Evolutionary conservation across 92 coral and sea anemone genomes (phyloP), one percentile per base, ranked within the genome.

Genomic region (Epizoanthus fatuus): DNA sequence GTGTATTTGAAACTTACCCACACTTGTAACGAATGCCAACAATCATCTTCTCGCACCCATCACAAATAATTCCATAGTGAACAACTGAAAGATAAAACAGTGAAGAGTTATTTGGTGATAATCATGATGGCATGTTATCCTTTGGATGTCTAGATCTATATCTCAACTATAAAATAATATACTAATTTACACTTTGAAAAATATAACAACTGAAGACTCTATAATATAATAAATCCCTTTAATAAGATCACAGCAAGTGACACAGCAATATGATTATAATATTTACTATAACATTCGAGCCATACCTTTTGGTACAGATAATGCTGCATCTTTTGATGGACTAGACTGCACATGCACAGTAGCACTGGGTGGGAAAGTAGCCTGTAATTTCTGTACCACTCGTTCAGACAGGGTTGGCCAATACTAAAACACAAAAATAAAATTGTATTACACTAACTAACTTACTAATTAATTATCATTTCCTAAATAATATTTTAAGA

Each of bases 11-110:
- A 74, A 63, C 94, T 35, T 85, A 97, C 99, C 99, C 87, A 79
- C 99, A 97, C 73, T 97, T 97, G 89, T 95, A 97, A 29, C 99
- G 90, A 37, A 95, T 72, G 14, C 99, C 99, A 76, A 54, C 64
- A 77, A 97, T 81, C 40, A 65, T 60, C 55, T 65, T 77, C 68
- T 85, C 84, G 71, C 99, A 97, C 19, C 86, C 88, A 75, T 96
- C 94, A 87, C 99, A 97, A 12, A 89, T 58, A 29, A 97, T 93
- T 12, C 98, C 99, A 60, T 91, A 89, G 68, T 97, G 99, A 51
- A 95, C 63, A 75, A 92, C 98, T 93, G 75, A 84, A 35, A 49
- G 57, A n/a, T 58, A 40, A 40, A 15, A 70, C 68, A 72, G 37
- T 19, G 37, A 40, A 3, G 75, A 40, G 25, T 47, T 42, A 42